Evolutionary conservation across 2,113 vertebrate genomes (phyloP).

Genomic region (Nycticebus coucang): DNA sequence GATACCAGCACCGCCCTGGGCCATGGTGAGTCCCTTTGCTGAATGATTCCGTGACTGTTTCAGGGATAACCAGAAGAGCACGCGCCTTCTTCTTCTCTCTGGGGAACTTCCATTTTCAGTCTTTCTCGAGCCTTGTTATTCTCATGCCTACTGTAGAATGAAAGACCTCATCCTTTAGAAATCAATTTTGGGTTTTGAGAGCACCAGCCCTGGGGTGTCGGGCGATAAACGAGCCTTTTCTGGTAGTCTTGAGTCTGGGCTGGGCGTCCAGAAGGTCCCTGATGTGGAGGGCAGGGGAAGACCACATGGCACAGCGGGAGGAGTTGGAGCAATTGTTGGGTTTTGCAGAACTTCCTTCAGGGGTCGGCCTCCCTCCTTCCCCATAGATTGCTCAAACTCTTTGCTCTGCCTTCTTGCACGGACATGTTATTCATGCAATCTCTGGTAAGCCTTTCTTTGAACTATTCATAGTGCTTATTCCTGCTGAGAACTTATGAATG

Average conservation of each 20-base stretch:
- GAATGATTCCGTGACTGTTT: background rate
- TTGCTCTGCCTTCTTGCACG: no score
- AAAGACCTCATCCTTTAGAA: background rate
- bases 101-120: background rate
- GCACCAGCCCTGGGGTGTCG: background rate
- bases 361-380: background rate
- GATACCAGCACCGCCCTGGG: fast-evolving
- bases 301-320: background rate
- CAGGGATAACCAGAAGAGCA: background rate
- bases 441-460: background rate
- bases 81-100: background rate
- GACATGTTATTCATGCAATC: background rate
- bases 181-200: background rate
- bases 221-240: background rate
- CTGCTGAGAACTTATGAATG: background rate
- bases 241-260: background rate
- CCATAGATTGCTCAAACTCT: no score
- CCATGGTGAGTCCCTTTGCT: background rate
- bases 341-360: background rate
- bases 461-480: background rate
- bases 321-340: no score
- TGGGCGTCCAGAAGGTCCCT: background rate
- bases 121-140: background rate
- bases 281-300: no score
- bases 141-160: background rate